A percentile compares a stretch with the other conserved stretches of the same genome.
phyloP scores from a whole-genome alignment of 2,888 invertebrate genomes.

The Harpalus rufipes region DNA sequence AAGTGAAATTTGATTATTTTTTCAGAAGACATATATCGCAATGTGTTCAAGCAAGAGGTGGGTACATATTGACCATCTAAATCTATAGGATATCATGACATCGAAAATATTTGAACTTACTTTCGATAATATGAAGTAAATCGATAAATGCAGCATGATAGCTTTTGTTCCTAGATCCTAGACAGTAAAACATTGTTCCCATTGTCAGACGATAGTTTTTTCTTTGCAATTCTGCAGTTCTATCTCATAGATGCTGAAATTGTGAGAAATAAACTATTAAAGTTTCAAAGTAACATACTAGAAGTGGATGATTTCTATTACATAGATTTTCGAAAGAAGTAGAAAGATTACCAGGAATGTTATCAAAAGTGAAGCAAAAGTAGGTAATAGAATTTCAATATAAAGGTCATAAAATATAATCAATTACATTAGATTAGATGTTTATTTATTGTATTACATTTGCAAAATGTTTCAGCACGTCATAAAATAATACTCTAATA shows the following conservation, averaged over 20 bases:
- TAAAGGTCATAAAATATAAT: too few species aligned
- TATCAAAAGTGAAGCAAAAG: too few species aligned
- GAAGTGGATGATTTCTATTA: too few species aligned
- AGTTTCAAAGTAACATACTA: too few species aligned
- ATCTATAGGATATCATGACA: slow-evolving; percentile 13
- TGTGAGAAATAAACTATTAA: background rate
- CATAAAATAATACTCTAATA: too few species aligned
- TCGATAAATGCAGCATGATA: background rate
- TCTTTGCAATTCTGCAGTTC: background rate
- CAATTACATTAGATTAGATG: too few species aligned
- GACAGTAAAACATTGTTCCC: background rate
- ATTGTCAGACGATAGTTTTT: background rate
- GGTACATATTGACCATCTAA: background rate
- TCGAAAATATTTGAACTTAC: background rate
- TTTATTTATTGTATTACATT: too few species aligned
- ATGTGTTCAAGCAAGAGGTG: background rate
- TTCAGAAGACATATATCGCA: background rate
- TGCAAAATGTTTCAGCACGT: too few species aligned
- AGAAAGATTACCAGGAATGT: too few species aligned
- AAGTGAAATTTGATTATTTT: slow-evolving; percentile 42
- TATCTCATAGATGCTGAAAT: background rate
- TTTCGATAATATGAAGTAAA: background rate
- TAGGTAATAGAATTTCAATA: too few species aligned
- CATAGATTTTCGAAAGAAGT: too few species aligned
- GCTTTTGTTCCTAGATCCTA: background rate